These are phyloP conservation scores for Neoascia interrupta DNA, from an alignment of 2,888 invertebrate species.

Conservation along the genomic window DNA sequence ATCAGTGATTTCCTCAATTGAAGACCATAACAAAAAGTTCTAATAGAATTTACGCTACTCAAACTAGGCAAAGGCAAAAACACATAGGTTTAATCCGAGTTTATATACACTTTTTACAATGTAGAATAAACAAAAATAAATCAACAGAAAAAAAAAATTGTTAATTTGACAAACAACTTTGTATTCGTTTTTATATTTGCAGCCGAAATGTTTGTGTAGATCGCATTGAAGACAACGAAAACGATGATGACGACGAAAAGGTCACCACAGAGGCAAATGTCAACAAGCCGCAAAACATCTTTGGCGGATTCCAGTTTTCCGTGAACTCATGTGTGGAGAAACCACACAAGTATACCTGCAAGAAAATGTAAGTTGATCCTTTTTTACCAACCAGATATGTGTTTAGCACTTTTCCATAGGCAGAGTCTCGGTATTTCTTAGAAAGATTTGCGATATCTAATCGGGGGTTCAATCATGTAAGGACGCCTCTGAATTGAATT, in stretches of 20 bases:
- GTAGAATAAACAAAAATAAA: background rate
- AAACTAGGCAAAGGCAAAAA: conserved; percentile 5
- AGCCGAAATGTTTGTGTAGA: conserved; percentile 85
- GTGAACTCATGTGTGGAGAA: conserved; percentile 79
- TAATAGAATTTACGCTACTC: conserved; percentile 24
- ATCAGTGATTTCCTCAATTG: conserved; percentile 66
- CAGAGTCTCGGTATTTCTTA: background rate
- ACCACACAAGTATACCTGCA: conserved; percentile 78
- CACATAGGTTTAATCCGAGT: background rate
- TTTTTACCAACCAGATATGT: background rate
- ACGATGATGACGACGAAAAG: conserved; percentile 71
- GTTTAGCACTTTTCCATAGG: background rate
- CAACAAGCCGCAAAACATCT: conserved; percentile 58
- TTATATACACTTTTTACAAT: too few relatives aligned
- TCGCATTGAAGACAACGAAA: conserved; percentile 78
- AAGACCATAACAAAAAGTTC: conserved; percentile 33
- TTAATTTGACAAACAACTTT: background rate
- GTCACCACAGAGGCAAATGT: conserved; percentile 22
- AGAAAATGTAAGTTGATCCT: conserved; percentile 77
- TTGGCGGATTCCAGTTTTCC: conserved; percentile 78
- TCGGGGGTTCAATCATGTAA: background rate
- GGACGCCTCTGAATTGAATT: too few relatives aligned
- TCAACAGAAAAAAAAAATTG: background rate
- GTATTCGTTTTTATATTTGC: conserved; percentile 69
- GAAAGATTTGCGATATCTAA: conserved; percentile 1